Evolutionary conservation across 2,113 vertebrate species (phyloP), one percentile per base, ranked within the genome.

Genomic region (Xerus inauris): DNA sequence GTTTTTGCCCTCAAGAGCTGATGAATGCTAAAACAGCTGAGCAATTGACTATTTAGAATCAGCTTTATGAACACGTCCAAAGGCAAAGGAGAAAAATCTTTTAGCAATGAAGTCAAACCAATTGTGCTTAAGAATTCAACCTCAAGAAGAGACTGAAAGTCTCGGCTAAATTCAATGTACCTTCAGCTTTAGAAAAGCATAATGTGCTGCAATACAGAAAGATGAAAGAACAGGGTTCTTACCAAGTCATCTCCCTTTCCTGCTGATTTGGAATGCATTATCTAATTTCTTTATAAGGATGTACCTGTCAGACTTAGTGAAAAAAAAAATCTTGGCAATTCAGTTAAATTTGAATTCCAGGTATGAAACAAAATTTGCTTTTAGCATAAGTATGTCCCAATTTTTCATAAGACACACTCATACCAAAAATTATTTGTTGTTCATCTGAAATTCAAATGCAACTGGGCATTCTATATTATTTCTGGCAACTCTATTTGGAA

Each of bases 381-480:
- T 75, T 20, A 76, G 40, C 13, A 59, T 51, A 59, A 75, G n/a
- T 76, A 40, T 69, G 7, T 45, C 35, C 19, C 49, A 38, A 84
- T 92, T 79, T 94, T 79, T 19, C 28, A 32, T 3, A 17, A 73
- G 9, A 69, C 9, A 45, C 7, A 40, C 75, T 26, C 40, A 45
- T 67, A 35, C 32, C 57, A 40, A 85, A n/a, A 40, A 26, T 77
- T 77, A 59, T 54, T 93, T 69, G 59, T 71, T 71, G 42, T 90
- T 87, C 83, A 45, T 54, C 69, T 87, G 81, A 85, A 80, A 93
- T 93, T 90, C 81, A 64, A 64, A 54, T 45, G 82, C 57, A 54
- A n/a, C 59, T 75, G 82, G 69, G 35, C 2, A 69, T 76, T 64
- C 47, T 79, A 0, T 87, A 67, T 83, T 84, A 22, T 69, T 79